Evolutionary conservation across 2,797 vertebrate species (phyloP).

Genomic region (Myotis vivesi): DNA sequence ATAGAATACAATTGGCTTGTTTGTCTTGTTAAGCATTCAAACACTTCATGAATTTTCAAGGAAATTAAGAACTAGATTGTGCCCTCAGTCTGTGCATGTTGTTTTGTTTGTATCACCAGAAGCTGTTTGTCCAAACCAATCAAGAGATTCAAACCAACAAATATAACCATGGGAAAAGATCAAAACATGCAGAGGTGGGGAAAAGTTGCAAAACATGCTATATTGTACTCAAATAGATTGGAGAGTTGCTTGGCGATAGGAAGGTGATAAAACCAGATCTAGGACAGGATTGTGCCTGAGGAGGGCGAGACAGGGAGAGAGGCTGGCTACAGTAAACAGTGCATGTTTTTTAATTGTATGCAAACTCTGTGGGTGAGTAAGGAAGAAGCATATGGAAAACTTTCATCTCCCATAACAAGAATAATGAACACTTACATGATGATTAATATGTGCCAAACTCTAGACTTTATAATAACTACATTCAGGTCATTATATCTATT

Average conservation of each 20-base stretch:
- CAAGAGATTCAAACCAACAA: conserved; percentile 9
- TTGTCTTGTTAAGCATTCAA: conserved; percentile 25
- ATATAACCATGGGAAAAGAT: not conserved
- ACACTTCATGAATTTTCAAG: conserved; percentile 4
- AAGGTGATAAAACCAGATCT: too few relatives aligned
- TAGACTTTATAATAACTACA: not conserved
- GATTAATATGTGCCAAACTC: not conserved
- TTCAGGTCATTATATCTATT: not conserved
- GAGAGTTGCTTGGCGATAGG: not conserved
- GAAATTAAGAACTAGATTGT: conserved; percentile 15
- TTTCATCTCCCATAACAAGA: not conserved
- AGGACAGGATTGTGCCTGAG: not conserved
- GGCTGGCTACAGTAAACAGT: not conserved
- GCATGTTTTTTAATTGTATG: not conserved
- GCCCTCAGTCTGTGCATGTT: not conserved
- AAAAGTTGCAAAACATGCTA: not conserved
- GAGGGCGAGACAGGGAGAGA: not conserved
- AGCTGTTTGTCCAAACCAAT: not conserved
- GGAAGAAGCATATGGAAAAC: not conserved
- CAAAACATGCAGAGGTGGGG: rapidly evolving
- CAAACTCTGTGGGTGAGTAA: not conserved
- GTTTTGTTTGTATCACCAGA: conserved; percentile 15
- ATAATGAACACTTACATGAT: not conserved
- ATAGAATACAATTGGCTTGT: not conserved
- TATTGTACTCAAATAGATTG: not conserved